Conservation (phyloP, 2,888 invertebrate genomes). For the Anticlea derivata region DNA sequence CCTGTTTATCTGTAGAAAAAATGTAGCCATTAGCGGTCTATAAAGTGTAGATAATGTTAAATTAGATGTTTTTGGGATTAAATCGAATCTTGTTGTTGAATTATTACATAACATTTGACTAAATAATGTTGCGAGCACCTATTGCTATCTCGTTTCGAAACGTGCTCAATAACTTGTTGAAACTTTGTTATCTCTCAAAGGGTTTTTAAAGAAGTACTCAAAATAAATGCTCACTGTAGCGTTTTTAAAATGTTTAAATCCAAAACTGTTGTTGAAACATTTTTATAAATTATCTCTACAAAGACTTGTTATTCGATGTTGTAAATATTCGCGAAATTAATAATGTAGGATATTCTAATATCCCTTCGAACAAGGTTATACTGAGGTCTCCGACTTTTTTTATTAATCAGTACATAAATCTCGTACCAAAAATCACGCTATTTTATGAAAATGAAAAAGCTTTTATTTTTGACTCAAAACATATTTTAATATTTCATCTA, state of each 20-base stretch:
- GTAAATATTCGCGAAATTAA: slow-evolving; percentile 34
- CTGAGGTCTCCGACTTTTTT: slow-evolving; percentile 9
- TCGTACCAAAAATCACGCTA: slow-evolving; percentile 8
- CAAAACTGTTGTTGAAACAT: slow-evolving; percentile 49
- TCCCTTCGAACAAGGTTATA: slow-evolving; percentile 8
- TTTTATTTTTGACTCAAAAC: slow-evolving; percentile 7
- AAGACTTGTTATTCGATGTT: slow-evolving; percentile 50
- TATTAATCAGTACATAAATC: slow-evolving; percentile 9
- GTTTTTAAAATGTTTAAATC: slow-evolving; percentile 41
- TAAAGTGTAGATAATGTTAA: slow-evolving; percentile 63
- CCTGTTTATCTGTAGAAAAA: slow-evolving; percentile 42
- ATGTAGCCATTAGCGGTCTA: slow-evolving; percentile 52
- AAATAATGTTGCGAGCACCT: slow-evolving; percentile 35
- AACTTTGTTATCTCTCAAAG: slow-evolving; percentile 20
- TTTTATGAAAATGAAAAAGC: slow-evolving; percentile 11
- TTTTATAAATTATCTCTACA: slow-evolving; percentile 47
- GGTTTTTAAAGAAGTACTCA: slow-evolving; percentile 15
- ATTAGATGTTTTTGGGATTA: slow-evolving; percentile 59
- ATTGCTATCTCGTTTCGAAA: slow-evolving; percentile 16
- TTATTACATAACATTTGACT: slow-evolving; percentile 39
- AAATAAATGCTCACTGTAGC: slow-evolving; percentile 38
- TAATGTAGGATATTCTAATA: slow-evolving; percentile 23
- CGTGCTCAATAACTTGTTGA: slow-evolving; percentile 20
- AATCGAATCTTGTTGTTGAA: slow-evolving; percentile 67
- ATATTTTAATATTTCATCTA: slow-evolving; percentile 19